Base-by-base conservation (phyloP, 1,140 invertebrate species). In the Panagrolaimus sp. region DNA sequence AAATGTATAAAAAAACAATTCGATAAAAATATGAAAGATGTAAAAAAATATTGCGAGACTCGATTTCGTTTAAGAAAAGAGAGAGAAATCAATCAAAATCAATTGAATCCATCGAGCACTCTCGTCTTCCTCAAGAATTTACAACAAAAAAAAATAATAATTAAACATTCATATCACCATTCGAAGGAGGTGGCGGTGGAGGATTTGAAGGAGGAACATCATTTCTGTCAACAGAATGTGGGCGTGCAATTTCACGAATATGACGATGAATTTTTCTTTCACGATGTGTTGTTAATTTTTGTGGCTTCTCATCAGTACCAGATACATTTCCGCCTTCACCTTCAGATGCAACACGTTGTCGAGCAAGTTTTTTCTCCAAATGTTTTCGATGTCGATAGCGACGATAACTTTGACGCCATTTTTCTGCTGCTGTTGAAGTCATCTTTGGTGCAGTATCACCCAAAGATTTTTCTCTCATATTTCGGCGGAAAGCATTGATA, bases 371-470 rank as follows among this genome's bases (percentile, higher is more conserved):
- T 45, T 71, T 67, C 27, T 74, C 72, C 38, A 63, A 42, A 61
- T 80, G 78, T 43, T 80, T 80, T 64, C 71, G 67, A 46, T 82
- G 78, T 53, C 78, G 67, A 69, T 80, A 81, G 42, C 72, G 74
- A 13, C 79, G 68, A 48, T 81, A 81, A 51, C 79, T 79, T 42
- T 75, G 69, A 42, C 79, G 61, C 78, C 81, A 81, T 14, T 68
- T 65, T 63, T 81, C 79, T 14, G 79, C 79, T 43, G 79, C 81
- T 66, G 83, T 81, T 38, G 81, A 76, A 7, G 69, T 73, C 78
- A 81, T 80, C 48, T 68, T 74, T 5, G 79, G 79, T 25, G 79
- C 79, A 16, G 79, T 81, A 45, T 63, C 16, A 45, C 81, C 79
- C 38, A 79, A 67, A 13, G 61, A 46, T 47, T 70, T 72, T 14